These are phyloP conservation scores for Ruditapes philippinarum DNA, from an alignment of 1,140 invertebrate genomes.

Conservation along the genomic window DNA sequence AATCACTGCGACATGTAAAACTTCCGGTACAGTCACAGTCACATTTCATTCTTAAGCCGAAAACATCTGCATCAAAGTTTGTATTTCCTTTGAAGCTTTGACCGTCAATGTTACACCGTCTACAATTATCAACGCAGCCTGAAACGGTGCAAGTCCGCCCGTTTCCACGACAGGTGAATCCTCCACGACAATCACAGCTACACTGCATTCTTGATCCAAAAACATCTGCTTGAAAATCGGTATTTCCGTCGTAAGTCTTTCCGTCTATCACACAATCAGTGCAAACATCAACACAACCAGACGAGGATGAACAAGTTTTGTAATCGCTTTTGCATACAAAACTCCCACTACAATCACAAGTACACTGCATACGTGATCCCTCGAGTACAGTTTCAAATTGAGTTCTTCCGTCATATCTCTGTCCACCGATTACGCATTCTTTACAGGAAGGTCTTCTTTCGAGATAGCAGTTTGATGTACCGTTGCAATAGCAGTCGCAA, in stretches of 20 bases:
- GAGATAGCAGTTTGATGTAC: constrained; percentile 6
- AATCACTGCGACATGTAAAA: constrained; percentile 6
- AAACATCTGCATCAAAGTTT: constrained; percentile 2
- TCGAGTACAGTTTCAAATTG: constrained; percentile 15
- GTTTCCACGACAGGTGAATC: constrained; percentile 22
- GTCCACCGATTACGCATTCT: constrained; percentile 26
- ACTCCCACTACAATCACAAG: constrained; percentile 45
- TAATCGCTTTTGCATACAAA: constrained; percentile 5
- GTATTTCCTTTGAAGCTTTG: neutral
- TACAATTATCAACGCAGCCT: constrained; percentile 37
- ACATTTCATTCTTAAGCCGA: neutral
- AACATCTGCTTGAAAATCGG: constrained; percentile 24
- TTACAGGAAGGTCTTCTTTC: neutral
- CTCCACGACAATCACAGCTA: constrained; percentile 48
- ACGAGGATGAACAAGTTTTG: neutral
- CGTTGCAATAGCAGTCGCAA: constrained; percentile 61
- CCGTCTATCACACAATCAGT: constrained; percentile 40
- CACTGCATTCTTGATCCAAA: constrained; percentile 50
- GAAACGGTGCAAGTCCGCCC: constrained; percentile 9
- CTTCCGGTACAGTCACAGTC: constrained; percentile 35
- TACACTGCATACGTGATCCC: constrained; percentile 46
- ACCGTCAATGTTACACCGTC: constrained; percentile 34
- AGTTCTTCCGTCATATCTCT: constrained; percentile 32
- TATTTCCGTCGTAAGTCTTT: neutral
- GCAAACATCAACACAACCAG: constrained; percentile 18